Base-by-base conservation (phyloP, 1,140 invertebrate genomes). In the Drosophila truncata region DNA sequence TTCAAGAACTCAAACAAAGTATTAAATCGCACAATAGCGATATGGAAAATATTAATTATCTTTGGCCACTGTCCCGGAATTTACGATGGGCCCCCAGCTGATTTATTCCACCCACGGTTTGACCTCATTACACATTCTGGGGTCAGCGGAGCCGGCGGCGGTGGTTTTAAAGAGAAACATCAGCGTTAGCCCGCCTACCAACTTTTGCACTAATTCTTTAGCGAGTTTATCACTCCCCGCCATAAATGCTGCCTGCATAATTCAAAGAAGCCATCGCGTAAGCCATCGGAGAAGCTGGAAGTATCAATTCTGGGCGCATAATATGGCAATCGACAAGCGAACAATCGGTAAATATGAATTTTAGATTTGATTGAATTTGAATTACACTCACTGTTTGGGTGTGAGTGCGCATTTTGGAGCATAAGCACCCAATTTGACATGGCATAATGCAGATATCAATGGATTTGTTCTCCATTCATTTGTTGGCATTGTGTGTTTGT, bases 11-110 rank as follows among this genome's bases (percentile, higher is more conserved):
- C 80, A 87, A 87, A 87, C 85, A 88, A 60, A 49, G 74, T 54
- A 77, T 77, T 77, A 77, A 79, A 73, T 60, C 64, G 83, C 84
- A 64, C 63, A 78, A 71, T 77, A 66, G 78, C 74, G 74, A 78
- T 80, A 88, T 87, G 84, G 69, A 87, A 87, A 87, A 87, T 87
- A 90, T 87, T 87, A 88, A 87, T 87, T 88, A 88, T 88, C 66
- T 59, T 73, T 72, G 67, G 60, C 74, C 52, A 23, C 54, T 70
- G 59, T 50, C 46, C 42, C 13, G 46, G 59, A 78, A 78, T 79
- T 71, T 78, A 79, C 82, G 72, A 67, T 82, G 49, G 49, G 49
- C 27, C 47, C 64, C 16, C 46, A 47, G 47, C 57, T 77, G 76
- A 80, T 83, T 87, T 80, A 88, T 88, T 70, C 76, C 58, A 6